phyloP scores from a whole-genome alignment of 2,113 vertebrate species.

The Indicator maculatus region DNA sequence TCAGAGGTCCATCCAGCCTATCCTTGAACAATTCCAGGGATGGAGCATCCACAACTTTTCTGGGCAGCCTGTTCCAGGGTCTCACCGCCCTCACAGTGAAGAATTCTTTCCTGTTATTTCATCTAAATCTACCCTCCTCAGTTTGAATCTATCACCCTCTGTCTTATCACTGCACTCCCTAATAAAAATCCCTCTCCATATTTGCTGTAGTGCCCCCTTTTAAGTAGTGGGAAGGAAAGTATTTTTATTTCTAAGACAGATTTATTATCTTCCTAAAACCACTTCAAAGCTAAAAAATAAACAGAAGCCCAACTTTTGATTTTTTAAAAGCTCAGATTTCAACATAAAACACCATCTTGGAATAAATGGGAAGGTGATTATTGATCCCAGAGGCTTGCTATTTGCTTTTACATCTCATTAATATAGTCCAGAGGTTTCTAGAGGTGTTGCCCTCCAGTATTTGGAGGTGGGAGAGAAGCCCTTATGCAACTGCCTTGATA shows the following conservation, averaged over 20 bases:
- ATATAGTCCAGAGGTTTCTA: not conserved
- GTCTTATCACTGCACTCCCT: not conserved
- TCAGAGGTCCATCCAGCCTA: not conserved
- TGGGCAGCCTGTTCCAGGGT: not conserved
- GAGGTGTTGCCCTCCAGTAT: conserved; percentile 14
- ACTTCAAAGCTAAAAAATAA: not conserved
- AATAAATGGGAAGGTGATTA: not conserved
- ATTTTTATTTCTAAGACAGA: not conserved
- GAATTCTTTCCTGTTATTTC: not conserved
- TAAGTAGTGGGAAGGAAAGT: not conserved
- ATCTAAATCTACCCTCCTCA: not conserved
- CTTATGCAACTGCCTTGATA: conserved; percentile 51
- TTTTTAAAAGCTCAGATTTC: not conserved
- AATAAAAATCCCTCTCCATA: not conserved
- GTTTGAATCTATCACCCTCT: not conserved
- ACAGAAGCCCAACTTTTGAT: not conserved
- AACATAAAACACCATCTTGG: not conserved
- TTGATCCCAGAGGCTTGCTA: not conserved
- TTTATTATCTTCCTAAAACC: not conserved
- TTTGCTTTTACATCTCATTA: not conserved
- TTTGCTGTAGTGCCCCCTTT: not conserved
- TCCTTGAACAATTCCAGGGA: not conserved
- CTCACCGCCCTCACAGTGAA: not conserved
- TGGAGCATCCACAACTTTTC: not conserved
- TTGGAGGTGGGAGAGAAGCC: conserved; percentile 30